Evolutionary conservation across 1,140 invertebrate species (phyloP).

Genomic region (Phymastichus coffea): DNA sequence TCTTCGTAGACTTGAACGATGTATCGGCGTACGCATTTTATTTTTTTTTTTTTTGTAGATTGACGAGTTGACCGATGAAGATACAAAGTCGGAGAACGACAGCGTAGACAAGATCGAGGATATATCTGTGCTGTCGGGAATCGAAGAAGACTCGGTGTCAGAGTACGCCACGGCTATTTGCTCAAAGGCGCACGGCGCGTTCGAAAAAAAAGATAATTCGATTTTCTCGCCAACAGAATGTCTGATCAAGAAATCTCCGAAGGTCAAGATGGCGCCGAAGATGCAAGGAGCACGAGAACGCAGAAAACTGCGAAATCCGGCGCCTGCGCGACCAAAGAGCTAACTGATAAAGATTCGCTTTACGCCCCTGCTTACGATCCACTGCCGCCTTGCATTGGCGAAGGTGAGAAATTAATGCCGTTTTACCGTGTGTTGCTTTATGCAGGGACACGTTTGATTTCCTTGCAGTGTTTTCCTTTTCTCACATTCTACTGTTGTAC

Average conservation of each 20-base stretch:
- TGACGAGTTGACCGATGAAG: not conserved
- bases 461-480: conserved; percentile 1
- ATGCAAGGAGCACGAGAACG: not conserved
- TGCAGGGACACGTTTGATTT: too few relatives aligned
- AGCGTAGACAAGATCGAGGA: not conserved
- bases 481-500: not conserved
- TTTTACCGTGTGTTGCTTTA: too few relatives aligned
- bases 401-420: conserved; percentile 34
- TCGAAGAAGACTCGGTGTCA: not conserved
- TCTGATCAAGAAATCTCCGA: not conserved
- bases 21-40: too few relatives aligned
- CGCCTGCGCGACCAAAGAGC: not conserved
- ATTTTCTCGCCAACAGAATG: not conserved
- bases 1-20: too few relatives aligned
- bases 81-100: not conserved
- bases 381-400: conserved; percentile 26
- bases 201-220: not conserved
- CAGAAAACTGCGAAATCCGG: too few relatives aligned
- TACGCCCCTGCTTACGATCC: conserved; percentile 17
- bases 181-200: not conserved
- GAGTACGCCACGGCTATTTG: not conserved
- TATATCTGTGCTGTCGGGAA: not conserved
- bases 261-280: not conserved
- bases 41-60: not conserved
- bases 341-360: not conserved